Evolutionary conservation across 2,113 vertebrate genomes (phyloP).

Genomic region (Oncorhynchus kisutch): DNA sequence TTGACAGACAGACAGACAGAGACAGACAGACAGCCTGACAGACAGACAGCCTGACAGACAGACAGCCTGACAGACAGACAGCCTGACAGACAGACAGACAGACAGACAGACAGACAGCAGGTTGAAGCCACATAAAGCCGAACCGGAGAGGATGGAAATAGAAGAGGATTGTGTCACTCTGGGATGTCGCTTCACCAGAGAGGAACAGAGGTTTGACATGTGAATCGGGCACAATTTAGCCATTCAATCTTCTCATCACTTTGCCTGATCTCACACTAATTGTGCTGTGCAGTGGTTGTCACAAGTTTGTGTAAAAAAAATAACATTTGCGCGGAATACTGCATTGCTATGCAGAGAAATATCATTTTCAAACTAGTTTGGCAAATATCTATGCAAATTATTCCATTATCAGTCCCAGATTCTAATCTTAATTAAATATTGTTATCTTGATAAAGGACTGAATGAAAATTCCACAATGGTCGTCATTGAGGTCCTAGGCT

Average conservation of each 20-base stretch:
- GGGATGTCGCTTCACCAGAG: too few relatives aligned
- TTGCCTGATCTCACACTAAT: constrained; percentile 51
- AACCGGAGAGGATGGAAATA: too few relatives aligned
- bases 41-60: too few relatives aligned
- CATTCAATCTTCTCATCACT: constrained; percentile 35
- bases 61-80: too few relatives aligned
- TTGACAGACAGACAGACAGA: too few relatives aligned
- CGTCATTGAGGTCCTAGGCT: neutral
- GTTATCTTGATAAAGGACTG: constrained; percentile 3
- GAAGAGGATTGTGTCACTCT: too few relatives aligned
- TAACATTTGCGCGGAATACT: constrained; percentile 35
- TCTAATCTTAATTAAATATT: constrained; percentile 65
- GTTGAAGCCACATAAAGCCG: too few relatives aligned
- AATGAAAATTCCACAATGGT: neutral
- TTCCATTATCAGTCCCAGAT: constrained; percentile 60
- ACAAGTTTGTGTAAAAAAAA: constrained; percentile 46
- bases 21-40: too few relatives aligned
- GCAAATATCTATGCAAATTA: constrained; percentile 49
- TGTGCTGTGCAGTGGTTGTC: constrained; percentile 41
- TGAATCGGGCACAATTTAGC: neutral
- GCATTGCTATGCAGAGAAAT: constrained; percentile 64
- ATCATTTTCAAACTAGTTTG: constrained; percentile 40
- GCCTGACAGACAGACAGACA: too few relatives aligned
- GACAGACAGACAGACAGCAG: too few relatives aligned
- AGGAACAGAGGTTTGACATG: too few relatives aligned